Evolutionary conservation across 1,140 invertebrate genomes (phyloP).

Genomic region (Lamellibrachia luymesi): DNA sequence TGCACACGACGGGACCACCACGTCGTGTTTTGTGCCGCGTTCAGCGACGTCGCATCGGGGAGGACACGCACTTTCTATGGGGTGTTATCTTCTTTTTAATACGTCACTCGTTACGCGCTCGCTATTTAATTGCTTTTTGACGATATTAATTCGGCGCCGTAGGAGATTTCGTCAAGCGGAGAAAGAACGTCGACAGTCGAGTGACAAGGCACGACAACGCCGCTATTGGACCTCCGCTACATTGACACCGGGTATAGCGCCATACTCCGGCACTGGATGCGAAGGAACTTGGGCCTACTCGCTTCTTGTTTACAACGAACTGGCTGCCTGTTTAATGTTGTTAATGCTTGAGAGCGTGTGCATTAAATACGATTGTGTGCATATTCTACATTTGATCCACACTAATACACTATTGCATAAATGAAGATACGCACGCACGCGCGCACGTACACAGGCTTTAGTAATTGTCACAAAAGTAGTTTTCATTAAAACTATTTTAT

Average conservation of each 20-base stretch:
- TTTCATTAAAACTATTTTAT: no score
- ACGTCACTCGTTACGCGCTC: neutral
- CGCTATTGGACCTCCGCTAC: neutral
- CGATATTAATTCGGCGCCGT: neutral
- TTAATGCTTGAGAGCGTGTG: no score
- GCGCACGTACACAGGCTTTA: no score
- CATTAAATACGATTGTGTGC: no score
- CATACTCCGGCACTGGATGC: neutral
- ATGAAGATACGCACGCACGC: no score
- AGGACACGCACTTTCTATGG: constrained; percentile 3
- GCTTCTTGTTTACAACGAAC: no score
- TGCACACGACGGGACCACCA: neutral
- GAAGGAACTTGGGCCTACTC: no score
- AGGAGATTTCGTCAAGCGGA: neutral
- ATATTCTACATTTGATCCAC: no score
- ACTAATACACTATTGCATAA: no score
- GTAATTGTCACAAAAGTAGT: no score
- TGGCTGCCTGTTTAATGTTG: no score
- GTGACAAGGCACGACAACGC: neutral
- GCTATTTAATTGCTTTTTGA: constrained; percentile 1
- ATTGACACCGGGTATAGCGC: neutral
- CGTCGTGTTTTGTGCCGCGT: neutral
- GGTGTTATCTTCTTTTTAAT: neutral
- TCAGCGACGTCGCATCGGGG: neutral
- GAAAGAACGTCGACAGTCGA: neutral